phyloP scores from a whole-genome alignment of 64 coral and sea anemone species.

The Actinia equina region DNA sequence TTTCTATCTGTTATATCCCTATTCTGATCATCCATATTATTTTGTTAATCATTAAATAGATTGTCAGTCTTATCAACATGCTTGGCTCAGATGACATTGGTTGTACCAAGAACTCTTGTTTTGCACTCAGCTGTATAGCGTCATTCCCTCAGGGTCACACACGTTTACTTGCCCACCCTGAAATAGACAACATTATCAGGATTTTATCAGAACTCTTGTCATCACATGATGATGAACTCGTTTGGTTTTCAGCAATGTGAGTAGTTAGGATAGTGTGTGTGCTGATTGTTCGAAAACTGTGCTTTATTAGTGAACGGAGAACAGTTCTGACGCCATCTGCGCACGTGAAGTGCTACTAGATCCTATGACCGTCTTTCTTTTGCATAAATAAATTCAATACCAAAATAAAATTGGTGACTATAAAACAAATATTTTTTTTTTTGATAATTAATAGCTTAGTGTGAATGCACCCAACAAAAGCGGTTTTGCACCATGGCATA shows the following conservation, averaged over 20 bases:
- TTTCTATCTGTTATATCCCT: background rate
- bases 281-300: no score
- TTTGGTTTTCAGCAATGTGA: constrained; percentile 98
- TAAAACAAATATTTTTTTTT: no score
- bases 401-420: no score
- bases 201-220: constrained; percentile 53
- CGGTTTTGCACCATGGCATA: no score
- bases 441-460: no score
- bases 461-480: no score
- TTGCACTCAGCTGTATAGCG: constrained; percentile 91
- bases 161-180: constrained; percentile 61
- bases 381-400: no score
- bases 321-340: no score
- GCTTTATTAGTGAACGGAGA: no score
- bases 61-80: constrained; percentile 81
- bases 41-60: constrained; percentile 20
- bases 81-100: constrained; percentile 71
- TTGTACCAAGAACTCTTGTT: constrained; percentile 93
- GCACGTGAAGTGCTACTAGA: no score
- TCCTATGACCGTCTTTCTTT: no score
- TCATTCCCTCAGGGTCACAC: constrained; percentile 68
- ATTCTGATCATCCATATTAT: background rate
- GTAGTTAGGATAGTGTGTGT: background rate
- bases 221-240: constrained; percentile 80
- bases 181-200: constrained; percentile 52